phyloP scores from a whole-genome alignment of 2,888 invertebrate species.

The Oscheius onirici region DNA sequence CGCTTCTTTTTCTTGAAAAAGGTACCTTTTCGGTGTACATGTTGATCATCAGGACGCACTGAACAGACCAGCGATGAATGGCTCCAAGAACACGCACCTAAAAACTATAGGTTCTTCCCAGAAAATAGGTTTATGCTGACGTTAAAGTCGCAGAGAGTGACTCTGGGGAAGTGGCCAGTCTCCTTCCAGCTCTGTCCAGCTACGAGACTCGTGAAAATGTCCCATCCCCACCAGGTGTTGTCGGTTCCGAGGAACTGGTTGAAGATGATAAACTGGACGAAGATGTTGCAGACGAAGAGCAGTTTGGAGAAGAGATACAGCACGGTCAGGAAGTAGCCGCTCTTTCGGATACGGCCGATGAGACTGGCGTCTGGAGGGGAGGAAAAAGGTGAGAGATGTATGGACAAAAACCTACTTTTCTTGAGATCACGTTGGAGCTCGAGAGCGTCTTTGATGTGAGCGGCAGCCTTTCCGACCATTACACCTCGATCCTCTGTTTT shows the following conservation, averaged over 20 bases:
- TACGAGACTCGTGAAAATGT: constrained; percentile 47
- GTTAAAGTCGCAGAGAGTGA: constrained; percentile 60
- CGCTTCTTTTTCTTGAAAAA: constrained; percentile 37
- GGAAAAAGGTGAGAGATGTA: background rate
- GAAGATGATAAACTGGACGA: constrained; percentile 56
- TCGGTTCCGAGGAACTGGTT: constrained; percentile 57
- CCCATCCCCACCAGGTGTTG: constrained; percentile 54
- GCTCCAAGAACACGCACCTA: constrained; percentile 62
- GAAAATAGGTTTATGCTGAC: constrained; percentile 33
- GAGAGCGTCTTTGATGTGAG: constrained; percentile 63
- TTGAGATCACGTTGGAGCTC: constrained; percentile 67
- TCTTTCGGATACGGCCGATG: constrained; percentile 32
- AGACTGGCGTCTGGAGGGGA: constrained; percentile 15
- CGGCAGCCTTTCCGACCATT: constrained; percentile 43
- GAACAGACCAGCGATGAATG: constrained; percentile 70
- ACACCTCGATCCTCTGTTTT: constrained; percentile 10
- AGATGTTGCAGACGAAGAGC: constrained; percentile 57
- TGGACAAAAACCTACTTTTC: constrained; percentile 46
- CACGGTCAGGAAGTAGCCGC: constrained; percentile 48
- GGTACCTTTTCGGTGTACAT: constrained; percentile 55
- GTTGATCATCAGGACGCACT: constrained; percentile 65
- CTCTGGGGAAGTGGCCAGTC: constrained; percentile 58
- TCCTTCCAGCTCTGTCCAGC: constrained; percentile 55
- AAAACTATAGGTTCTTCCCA: background rate
- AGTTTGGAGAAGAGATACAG: constrained; percentile 49